Base-by-base conservation (phyloP, 2,797 vertebrate species). In the Toxotes lorentzi region DNA sequence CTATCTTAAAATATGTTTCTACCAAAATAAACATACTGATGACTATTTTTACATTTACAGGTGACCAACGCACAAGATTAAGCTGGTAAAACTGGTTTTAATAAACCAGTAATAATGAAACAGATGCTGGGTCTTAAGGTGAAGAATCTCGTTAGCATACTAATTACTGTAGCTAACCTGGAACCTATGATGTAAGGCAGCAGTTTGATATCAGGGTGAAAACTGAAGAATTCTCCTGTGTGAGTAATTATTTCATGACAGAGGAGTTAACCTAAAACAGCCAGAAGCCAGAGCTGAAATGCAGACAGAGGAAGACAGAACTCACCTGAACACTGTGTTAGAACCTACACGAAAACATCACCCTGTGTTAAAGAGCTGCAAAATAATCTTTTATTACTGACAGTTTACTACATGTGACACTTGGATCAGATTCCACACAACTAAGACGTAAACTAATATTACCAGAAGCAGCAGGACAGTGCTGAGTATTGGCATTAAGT, bases 1-100 rank as follows among this genome's bases (percentile, higher is more conserved):
- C 14, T 7, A 34, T 51, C 23, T 38, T 53, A 23, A 2, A 13
- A 19, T 30, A 30, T 1, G 8, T 12, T 21, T 53, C 2, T 4
- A 23, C 45, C 12, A 64, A 53, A 23, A 67, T n/a, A 40, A 24
- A 45, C 41, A 38, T 50, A 30, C 32, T 27, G 27, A 30, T 74
- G 12, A n/a, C 30, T 57, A 23, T n/a, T 30, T 43, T 51, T 47
- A 9, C 0, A 0, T 43, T 38, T 43, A 60, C 43, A 66, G 53
- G 21, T 19, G 38, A 17, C 21, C 51, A 41, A 69, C 40, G 0
- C 11, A 21, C 17, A 61, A 54, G 48, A 72, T 82, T 50, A 51
- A 53, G 51, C 51, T 23, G 74, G 66, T 81, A 72, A 77, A 77
- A 73, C 34, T 19, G 47, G 2, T 58, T 84, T 78, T 65, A 73